phyloP scores from a whole-genome alignment of 2,888 invertebrate species.

The Cinara cedri region DNA sequence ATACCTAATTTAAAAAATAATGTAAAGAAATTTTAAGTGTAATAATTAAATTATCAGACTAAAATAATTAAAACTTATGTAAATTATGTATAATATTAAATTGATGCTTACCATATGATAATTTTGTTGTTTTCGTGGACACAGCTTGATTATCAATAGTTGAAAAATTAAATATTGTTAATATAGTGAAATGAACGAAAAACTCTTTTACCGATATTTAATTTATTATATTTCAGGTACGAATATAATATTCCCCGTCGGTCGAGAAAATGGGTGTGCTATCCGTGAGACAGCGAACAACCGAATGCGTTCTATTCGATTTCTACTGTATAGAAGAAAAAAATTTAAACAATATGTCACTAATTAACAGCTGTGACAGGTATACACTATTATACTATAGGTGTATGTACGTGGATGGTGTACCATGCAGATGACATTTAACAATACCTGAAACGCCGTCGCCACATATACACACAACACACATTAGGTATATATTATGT shows the following conservation, averaged over 20 bases:
- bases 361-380: slow-evolving; percentile 57
- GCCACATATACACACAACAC: neutral
- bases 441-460: too few relatives aligned
- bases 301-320: slow-evolving; percentile 54
- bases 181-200: neutral
- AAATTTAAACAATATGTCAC: slow-evolving; percentile 54
- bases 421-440: neutral
- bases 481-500: slow-evolving; percentile 45
- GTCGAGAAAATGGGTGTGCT: slow-evolving; percentile 54
- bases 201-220: slow-evolving; percentile 6
- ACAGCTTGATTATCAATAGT: slow-evolving; percentile 6
- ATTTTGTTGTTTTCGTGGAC: slow-evolving; percentile 29
- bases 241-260: neutral
- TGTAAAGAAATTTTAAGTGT: too few relatives aligned
- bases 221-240: slow-evolving; percentile 27
- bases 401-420: neutral
- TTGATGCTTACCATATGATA: slow-evolving; percentile 15
- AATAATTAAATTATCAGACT: too few relatives aligned
- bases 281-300: slow-evolving; percentile 43
- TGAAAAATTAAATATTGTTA: slow-evolving; percentile 5
- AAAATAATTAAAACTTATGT: neutral
- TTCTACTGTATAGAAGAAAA: slow-evolving; percentile 52
- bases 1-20: too few relatives aligned
- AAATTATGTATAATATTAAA: neutral
- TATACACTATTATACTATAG: slow-evolving; percentile 41